Percentiles rank a stretch among this genome's conserved stretches.
phyloP scores from a whole-genome alignment of 2,888 invertebrate genomes.

The Oxyteleia sp. region DNA sequence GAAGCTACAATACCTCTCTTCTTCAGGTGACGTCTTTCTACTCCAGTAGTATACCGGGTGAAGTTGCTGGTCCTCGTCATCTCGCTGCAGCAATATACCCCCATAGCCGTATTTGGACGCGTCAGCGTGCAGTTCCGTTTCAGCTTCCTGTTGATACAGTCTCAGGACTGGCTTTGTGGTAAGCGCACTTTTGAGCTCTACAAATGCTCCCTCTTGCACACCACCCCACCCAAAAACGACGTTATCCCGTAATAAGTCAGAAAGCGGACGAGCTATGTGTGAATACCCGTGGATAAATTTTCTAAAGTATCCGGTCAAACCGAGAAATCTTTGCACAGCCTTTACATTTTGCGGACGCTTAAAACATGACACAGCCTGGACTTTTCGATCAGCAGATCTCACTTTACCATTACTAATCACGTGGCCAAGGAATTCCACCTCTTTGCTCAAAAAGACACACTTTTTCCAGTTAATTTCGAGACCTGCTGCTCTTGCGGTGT shows the following conservation, averaged over 20 bases:
- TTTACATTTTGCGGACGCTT: neutral
- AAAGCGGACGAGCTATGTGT: conserved; percentile 19
- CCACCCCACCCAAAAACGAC: conserved; percentile 6
- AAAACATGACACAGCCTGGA: neutral
- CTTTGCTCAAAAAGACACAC: neutral
- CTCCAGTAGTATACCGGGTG: conserved; percentile 61
- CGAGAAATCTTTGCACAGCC: conserved; percentile 3
- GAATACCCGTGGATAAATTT: neutral
- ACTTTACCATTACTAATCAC: conserved; percentile 7
- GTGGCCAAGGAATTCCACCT: conserved; percentile 7
- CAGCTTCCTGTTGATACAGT: conserved; percentile 25
- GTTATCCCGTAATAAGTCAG: conserved; percentile 2
- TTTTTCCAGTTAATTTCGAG: neutral
- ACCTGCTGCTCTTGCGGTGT: neutral
- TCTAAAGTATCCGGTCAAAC: neutral
- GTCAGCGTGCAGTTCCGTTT: conserved; percentile 64
- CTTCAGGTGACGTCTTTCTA: neutral
- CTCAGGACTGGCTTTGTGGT: conserved; percentile 2
- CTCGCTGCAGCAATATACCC: conserved; percentile 49
- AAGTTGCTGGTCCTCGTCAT: conserved; percentile 29
- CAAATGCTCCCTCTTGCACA: conserved; percentile 3
- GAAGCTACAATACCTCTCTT: too few species aligned
- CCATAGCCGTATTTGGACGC: conserved; percentile 58
- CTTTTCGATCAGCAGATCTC: conserved; percentile 20
- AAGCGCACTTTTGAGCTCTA: neutral